phyloP scores from a whole-genome alignment of 1,140 invertebrate species.

The Trichonephila clavipes region DNA sequence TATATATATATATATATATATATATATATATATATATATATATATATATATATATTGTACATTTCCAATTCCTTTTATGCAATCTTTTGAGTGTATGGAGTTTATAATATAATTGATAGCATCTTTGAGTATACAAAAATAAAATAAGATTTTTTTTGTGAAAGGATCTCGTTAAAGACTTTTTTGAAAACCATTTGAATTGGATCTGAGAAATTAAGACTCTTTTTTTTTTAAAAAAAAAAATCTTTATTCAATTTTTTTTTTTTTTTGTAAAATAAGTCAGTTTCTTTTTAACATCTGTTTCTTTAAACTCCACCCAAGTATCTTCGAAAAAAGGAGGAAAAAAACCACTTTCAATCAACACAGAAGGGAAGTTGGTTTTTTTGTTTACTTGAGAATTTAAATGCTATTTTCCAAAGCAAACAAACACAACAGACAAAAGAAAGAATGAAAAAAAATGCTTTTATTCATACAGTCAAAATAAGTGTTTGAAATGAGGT shows the following conservation, averaged over 20 bases:
- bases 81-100: too few species aligned
- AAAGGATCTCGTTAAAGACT: too few species aligned
- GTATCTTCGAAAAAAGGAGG: background rate
- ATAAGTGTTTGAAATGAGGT: background rate
- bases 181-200: background rate
- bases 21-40: too few species aligned
- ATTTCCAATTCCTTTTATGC: too few species aligned
- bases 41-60: too few species aligned
- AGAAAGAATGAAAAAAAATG: background rate
- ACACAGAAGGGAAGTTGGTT: background rate
- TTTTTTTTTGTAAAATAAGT: background rate
- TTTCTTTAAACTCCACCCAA: background rate
- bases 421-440: background rate
- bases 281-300: background rate
- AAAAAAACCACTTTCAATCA: background rate
- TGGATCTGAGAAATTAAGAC: background rate
- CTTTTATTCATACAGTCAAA: background rate
- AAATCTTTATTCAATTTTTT: background rate
- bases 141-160: too few species aligned
- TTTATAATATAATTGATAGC: too few species aligned
- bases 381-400: background rate
- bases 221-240: background rate
- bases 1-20: too few species aligned
- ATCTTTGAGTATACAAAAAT: too few species aligned
- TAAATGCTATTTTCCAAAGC: constrained; percentile 21